Conservation (phyloP, 2,888 invertebrate species). For the Adineta ricciae region DNA sequence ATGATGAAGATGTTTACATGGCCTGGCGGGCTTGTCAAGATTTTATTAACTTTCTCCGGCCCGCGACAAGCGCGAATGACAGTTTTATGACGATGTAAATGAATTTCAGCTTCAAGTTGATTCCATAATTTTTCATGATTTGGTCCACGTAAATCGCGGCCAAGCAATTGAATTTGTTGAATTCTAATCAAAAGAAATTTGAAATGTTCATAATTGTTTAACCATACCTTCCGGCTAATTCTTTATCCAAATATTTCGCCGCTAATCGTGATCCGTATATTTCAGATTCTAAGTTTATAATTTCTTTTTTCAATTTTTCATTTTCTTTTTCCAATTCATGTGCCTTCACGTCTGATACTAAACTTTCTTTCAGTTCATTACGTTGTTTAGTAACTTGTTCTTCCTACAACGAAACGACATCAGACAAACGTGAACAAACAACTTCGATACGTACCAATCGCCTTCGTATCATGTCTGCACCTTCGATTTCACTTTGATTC, state of each 20-base stretch:
- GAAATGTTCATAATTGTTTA: too few species aligned
- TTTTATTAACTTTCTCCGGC: slow-evolving; percentile 42
- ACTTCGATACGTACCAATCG: background rate
- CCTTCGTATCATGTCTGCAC: background rate
- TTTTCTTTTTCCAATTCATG: slow-evolving; percentile 58
- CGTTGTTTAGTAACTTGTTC: background rate
- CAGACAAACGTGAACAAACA: background rate
- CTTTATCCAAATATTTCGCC: slow-evolving; percentile 75
- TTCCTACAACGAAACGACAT: background rate
- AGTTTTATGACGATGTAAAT: slow-evolving; percentile 73
- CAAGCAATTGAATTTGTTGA: slow-evolving; percentile 72
- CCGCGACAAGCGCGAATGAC: slow-evolving; percentile 57
- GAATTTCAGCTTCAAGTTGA: slow-evolving; percentile 73
- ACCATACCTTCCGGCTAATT: slow-evolving; percentile 56
- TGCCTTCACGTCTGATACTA: slow-evolving; percentile 37
- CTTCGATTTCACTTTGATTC: slow-evolving; percentile 37
- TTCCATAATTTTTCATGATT: slow-evolving; percentile 69
- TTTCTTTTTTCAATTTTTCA: slow-evolving; percentile 61
- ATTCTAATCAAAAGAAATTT: slow-evolving; percentile 54
- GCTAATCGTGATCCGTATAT: slow-evolving; percentile 74
- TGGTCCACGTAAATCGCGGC: slow-evolving; percentile 67
- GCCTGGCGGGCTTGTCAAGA: slow-evolving; percentile 43
- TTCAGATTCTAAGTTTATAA: slow-evolving; percentile 66
- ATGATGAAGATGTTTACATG: slow-evolving; percentile 38
- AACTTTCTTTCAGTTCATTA: slow-evolving; percentile 36